phyloP scores from a whole-genome alignment of 1,140 invertebrate species.

The Papilio xuthus region DNA sequence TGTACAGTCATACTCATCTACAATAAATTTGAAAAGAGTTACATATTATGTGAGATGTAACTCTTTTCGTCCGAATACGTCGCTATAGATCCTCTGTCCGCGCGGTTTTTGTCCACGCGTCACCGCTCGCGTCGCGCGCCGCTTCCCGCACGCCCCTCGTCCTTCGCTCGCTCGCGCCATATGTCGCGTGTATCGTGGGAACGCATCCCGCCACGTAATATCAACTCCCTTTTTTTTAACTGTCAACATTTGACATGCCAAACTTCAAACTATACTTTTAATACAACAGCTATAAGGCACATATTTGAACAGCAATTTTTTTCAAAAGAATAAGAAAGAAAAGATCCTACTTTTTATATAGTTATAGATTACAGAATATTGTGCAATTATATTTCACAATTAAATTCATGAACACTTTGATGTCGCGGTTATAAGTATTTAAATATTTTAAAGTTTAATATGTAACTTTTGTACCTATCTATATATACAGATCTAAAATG shows the following conservation, averaged over 20 bases:
- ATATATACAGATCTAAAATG: neutral
- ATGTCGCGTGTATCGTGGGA: conserved; percentile 79
- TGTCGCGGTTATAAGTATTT: no score
- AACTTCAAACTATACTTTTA: neutral
- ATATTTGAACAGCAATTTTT: neutral
- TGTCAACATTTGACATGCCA: conserved; percentile 51
- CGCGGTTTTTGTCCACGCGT: conserved; percentile 76
- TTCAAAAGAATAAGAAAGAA: neutral
- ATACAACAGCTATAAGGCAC: neutral
- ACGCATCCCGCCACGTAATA: conserved; percentile 71
- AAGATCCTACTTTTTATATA: conserved; percentile 14
- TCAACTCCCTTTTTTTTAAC: conserved; percentile 64
- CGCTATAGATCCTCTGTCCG: conserved; percentile 71
- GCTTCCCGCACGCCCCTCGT: conserved; percentile 62
- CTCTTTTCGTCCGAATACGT: neutral
- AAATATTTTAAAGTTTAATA: no score
- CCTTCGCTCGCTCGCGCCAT: conserved; percentile 76
- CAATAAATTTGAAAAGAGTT: neutral
- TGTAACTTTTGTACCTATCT: neutral
- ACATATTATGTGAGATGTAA: neutral
- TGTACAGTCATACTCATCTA: neutral
- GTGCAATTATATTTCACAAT: conserved; percentile 1
- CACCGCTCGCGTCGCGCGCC: conserved; percentile 69
- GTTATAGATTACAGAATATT: neutral
- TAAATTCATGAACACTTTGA: neutral